phyloP scores from a whole-genome alignment of 64 coral and sea anemone species.

The Catalaphyllia jardinei region DNA sequence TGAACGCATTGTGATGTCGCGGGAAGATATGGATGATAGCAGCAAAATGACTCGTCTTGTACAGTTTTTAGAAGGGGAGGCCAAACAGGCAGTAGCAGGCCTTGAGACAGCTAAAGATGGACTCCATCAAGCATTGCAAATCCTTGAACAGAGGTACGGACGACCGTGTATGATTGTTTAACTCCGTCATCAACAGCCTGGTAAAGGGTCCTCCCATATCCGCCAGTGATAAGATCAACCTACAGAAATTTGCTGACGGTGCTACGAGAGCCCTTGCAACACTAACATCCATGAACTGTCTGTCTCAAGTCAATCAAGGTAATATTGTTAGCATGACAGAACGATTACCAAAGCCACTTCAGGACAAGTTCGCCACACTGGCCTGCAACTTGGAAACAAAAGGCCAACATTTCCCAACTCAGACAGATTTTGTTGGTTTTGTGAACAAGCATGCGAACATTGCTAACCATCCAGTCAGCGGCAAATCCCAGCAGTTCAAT shows the following conservation, averaged over 20 bases:
- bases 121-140: conserved; percentile 31
- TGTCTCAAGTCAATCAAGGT: conserved; percentile 49
- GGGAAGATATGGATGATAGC: neutral
- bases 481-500: conserved; percentile 13
- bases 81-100: conserved; percentile 29
- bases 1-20: neutral
- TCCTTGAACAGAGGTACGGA: conserved; percentile 49
- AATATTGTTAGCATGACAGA: conserved; percentile 53
- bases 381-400: conserved; percentile 46
- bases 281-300: conserved; percentile 22
- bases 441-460: conserved; percentile 46
- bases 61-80: conserved; percentile 37
- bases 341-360: conserved; percentile 39
- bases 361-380: conserved; percentile 49
- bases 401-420: conserved; percentile 49
- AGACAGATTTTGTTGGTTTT: conserved; percentile 48
- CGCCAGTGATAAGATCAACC: conserved; percentile 5
- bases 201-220: conserved; percentile 49
- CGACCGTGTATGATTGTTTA: conserved; percentile 51
- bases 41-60: conserved; percentile 24
- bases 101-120: conserved; percentile 25
- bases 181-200: conserved; percentile 44
- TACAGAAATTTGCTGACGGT: conserved; percentile 53
- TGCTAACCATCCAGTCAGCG: conserved; percentile 46
- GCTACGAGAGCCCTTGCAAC: conserved; percentile 45